Percentiles rank a stretch among this genome's conserved stretches.
Evolutionary conservation across 2,113 vertebrate genomes (phyloP).

Genomic region (Miniopterus natalensis): DNA sequence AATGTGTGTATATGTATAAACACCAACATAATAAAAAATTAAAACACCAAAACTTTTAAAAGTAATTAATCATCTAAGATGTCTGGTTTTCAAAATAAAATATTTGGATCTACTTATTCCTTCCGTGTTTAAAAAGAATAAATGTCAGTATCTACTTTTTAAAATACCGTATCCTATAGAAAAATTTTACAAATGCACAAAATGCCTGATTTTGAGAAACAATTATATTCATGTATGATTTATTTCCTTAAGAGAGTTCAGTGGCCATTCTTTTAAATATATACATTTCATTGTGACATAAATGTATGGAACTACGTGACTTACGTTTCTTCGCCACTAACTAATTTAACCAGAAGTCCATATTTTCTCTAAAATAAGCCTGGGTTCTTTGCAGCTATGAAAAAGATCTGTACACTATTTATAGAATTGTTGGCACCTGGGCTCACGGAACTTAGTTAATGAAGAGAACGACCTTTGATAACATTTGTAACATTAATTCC

Average conservation of each 20-base stretch:
- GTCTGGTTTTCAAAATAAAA: neutral
- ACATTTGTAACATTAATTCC: conserved; percentile 24
- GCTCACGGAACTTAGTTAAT: neutral
- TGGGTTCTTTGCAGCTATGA: neutral
- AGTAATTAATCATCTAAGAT: neutral
- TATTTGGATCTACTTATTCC: neutral
- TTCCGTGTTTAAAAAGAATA: neutral
- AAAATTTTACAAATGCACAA: neutral
- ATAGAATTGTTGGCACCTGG: neutral
- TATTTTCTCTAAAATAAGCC: conserved; percentile 25
- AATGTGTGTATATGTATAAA: neutral
- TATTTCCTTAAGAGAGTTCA: conserved; percentile 16
- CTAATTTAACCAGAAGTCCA: neutral
- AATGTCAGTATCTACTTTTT: neutral
- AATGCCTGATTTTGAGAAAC: neutral
- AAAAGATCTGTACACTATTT: neutral
- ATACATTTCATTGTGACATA: neutral
- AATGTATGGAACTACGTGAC: neutral
- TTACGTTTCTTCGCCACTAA: neutral
- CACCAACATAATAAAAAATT: neutral
- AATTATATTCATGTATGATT: neutral
- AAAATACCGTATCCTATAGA: neutral
- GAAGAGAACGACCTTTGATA: conserved; percentile 11
- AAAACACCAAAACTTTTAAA: neutral
- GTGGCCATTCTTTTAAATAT: neutral